phyloP scores from a whole-genome alignment of 2,113 vertebrate species.

The Butastur rufipennis region DNA sequence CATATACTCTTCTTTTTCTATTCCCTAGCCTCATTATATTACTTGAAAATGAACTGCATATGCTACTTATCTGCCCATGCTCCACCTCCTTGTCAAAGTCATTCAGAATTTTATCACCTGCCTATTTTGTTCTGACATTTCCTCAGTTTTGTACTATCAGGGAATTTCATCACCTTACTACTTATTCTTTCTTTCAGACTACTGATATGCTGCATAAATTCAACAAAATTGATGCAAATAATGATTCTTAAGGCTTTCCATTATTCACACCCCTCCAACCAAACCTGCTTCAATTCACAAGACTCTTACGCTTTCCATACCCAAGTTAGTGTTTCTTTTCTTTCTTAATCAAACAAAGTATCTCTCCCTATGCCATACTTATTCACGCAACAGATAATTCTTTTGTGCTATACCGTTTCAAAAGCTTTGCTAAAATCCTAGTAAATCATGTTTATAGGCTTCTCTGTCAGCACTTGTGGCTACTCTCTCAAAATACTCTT shows the following conservation, averaged over 20 bases:
- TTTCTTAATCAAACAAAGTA: slow-evolving; percentile 41
- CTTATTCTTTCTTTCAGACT: slow-evolving; percentile 2
- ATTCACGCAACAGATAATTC: slow-evolving; percentile 37
- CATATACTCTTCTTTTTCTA: not conserved
- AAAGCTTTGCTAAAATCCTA: slow-evolving; percentile 42
- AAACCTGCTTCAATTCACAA: slow-evolving; percentile 13
- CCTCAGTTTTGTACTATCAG: not conserved
- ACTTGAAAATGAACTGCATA: not conserved
- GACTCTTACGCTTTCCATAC: not conserved
- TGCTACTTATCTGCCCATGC: not conserved
- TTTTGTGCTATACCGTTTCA: not conserved
- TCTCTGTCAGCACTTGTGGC: slow-evolving; percentile 15
- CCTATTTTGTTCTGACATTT: slow-evolving; percentile 24
- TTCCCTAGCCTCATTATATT: not conserved
- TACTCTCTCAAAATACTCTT: slow-evolving; percentile 31
- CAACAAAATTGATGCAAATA: not conserved
- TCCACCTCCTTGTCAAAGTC: slow-evolving; percentile 32
- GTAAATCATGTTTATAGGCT: slow-evolving; percentile 29
- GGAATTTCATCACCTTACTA: slow-evolving; percentile 7
- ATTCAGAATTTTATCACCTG: slow-evolving; percentile 27
- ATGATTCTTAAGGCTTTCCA: not conserved
- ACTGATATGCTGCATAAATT: not conserved
- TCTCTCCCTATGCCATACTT: slow-evolving; percentile 4
- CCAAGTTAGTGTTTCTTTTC: not conserved
- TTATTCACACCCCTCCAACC: not conserved